Conservation (phyloP, 2,888 invertebrate species). For the Drosophila picticornis region DNA sequence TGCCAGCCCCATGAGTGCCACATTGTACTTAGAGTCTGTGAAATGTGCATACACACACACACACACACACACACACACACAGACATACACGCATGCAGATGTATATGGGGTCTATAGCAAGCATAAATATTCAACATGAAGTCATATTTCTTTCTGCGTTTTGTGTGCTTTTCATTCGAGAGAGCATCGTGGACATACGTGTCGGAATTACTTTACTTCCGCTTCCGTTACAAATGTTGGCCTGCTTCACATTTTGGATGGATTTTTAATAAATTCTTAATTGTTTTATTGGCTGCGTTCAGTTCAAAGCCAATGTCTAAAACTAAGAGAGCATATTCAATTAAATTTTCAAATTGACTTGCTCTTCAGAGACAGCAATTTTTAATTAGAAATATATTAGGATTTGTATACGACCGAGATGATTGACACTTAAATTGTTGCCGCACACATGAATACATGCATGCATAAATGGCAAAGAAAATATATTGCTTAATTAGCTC, state of each 20-base stretch:
- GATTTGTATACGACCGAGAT: not conserved
- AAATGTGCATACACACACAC: constrained; percentile 3
- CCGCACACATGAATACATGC: not conserved
- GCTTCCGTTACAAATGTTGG: constrained; percentile 36
- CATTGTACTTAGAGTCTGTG: constrained; percentile 56
- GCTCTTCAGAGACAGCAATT: not conserved
- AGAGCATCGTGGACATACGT: constrained; percentile 79
- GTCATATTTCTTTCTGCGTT: constrained; percentile 75
- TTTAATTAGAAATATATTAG: not conserved
- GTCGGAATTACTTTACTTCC: constrained; percentile 79
- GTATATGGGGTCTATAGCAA: constrained; percentile 16
- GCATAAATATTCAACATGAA: constrained; percentile 75
- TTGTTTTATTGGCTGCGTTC: constrained; percentile 27
- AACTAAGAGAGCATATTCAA: not conserved
- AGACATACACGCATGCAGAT: not conserved
- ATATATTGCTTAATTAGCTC: constrained; percentile 28
- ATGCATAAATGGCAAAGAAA: not conserved
- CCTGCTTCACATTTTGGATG: not conserved
- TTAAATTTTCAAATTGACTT: constrained; percentile 1
- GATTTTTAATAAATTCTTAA: constrained; percentile 18
- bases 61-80: not conserved
- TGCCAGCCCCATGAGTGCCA: constrained; percentile 62
- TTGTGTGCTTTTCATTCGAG: constrained; percentile 71
- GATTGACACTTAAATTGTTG: constrained; percentile 5
- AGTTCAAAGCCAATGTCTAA: not conserved